Conservation (phyloP, 2,797 vertebrate genomes). For the Coendou prehensilis region DNA sequence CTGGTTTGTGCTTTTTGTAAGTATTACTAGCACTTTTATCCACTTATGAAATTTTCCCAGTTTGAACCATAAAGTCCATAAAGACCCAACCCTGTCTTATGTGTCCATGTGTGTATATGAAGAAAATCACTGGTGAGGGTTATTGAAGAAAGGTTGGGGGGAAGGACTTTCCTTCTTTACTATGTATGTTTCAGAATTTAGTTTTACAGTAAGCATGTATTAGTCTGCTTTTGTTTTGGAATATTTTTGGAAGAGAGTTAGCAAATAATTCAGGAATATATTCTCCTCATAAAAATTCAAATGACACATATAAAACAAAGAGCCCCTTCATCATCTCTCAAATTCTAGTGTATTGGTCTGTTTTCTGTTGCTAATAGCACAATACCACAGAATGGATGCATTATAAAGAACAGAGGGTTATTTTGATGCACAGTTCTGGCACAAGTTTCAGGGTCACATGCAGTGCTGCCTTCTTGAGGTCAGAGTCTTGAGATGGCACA, state of each 20-base stretch:
- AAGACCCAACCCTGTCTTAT: not conserved
- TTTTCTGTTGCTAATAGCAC: not conserved
- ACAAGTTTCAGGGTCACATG: not conserved
- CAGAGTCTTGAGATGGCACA: not conserved
- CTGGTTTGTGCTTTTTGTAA: not conserved
- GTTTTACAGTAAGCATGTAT: not conserved
- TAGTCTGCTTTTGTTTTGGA: not conserved
- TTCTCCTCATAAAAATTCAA: not conserved
- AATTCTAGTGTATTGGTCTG: not conserved
- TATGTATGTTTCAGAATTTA: not conserved
- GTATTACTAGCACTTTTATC: not conserved
- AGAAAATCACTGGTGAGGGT: not conserved
- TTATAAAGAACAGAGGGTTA: not conserved
- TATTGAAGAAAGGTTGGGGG: not conserved
- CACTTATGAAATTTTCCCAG: not conserved
- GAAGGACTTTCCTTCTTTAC: not conserved
- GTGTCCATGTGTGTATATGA: fast-evolving
- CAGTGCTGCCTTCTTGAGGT: not conserved
- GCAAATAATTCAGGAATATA: not conserved
- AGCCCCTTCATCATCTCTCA: not conserved
- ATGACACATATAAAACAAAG: not conserved
- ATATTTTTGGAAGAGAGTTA: not conserved
- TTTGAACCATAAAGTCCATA: not conserved
- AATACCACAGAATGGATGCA: not conserved
- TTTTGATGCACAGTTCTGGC: not conserved